Conservation (phyloP, 2,888 invertebrate species). For the Fragum whitleyi region DNA sequence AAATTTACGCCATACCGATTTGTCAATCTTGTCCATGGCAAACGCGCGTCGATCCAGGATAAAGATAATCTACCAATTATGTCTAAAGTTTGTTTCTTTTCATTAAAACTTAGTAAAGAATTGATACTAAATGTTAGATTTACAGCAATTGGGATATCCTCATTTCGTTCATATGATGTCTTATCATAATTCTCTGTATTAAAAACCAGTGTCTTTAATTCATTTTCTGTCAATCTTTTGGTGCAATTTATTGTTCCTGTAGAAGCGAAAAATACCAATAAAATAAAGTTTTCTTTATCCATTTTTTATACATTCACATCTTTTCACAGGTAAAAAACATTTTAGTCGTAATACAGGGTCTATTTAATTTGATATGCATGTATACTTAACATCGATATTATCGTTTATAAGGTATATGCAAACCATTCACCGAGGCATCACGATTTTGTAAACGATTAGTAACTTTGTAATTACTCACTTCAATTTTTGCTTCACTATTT, state of each 20-base stretch:
- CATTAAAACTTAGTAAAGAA: constrained; percentile 56
- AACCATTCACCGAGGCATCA: too few species aligned
- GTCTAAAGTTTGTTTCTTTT: constrained; percentile 51
- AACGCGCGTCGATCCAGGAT: constrained; percentile 50
- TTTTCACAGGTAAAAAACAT: too few species aligned
- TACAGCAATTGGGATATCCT: not conserved
- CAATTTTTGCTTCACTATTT: too few species aligned
- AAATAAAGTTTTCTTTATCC: too few species aligned
- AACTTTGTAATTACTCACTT: too few species aligned
- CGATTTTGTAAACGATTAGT: too few species aligned
- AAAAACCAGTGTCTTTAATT: not conserved
- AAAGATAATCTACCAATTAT: constrained; percentile 40
- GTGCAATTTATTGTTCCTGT: not conserved
- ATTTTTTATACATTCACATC: too few species aligned
- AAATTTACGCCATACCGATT: constrained; percentile 31
- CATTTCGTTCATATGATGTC: not conserved
- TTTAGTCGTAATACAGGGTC: too few species aligned
- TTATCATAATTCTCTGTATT: not conserved
- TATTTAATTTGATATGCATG: too few species aligned
- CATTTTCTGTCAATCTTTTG: not conserved
- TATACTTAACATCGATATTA: too few species aligned
- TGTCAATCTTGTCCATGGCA: constrained; percentile 39
- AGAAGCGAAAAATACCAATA: not conserved
- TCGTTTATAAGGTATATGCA: too few species aligned
- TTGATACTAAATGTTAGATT: constrained; percentile 40